These are phyloP conservation scores for Strigamia maritima DNA, from an alignment of 2,888 invertebrate genomes.

Conservation along the genomic window DNA sequence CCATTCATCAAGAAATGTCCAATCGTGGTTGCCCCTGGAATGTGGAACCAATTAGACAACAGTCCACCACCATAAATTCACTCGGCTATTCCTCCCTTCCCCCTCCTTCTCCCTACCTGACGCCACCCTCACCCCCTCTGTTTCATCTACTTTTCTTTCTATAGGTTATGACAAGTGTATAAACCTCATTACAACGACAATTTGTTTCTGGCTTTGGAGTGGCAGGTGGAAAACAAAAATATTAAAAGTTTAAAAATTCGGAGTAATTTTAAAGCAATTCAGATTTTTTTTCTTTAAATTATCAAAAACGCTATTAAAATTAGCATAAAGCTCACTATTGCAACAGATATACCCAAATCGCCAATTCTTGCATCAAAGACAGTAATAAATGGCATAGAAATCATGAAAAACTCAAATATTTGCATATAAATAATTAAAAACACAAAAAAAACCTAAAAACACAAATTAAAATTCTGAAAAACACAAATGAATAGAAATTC, in stretches of 20 bases:
- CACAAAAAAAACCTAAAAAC: too few species aligned
- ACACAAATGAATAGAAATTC: too few species aligned
- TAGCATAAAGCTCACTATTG: too few species aligned
- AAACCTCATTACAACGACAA: conserved; percentile 7
- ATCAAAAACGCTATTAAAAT: too few species aligned
- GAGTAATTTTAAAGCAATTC: neutral
- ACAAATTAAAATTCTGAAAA: too few species aligned
- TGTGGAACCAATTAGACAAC: conserved; percentile 29
- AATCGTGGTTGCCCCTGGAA: conserved; percentile 29
- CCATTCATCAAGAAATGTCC: conserved; percentile 29
- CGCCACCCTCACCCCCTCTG: neutral
- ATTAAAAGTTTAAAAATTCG: neutral
- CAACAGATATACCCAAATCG: too few species aligned
- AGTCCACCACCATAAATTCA: conserved; percentile 29
- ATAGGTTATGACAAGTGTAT: conserved; percentile 22
- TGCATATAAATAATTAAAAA: too few species aligned
- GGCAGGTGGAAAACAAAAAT: neutral
- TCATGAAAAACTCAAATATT: too few species aligned
- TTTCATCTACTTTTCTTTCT: conserved; percentile 13
- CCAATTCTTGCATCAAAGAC: too few species aligned
- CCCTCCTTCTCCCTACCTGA: conserved; percentile 12
- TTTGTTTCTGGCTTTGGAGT: neutral
- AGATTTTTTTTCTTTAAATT: too few species aligned
- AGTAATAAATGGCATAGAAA: too few species aligned
- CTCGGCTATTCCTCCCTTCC: neutral